Conservation (phyloP, 2,797 vertebrate species). For the Miichthys miiuy region DNA sequence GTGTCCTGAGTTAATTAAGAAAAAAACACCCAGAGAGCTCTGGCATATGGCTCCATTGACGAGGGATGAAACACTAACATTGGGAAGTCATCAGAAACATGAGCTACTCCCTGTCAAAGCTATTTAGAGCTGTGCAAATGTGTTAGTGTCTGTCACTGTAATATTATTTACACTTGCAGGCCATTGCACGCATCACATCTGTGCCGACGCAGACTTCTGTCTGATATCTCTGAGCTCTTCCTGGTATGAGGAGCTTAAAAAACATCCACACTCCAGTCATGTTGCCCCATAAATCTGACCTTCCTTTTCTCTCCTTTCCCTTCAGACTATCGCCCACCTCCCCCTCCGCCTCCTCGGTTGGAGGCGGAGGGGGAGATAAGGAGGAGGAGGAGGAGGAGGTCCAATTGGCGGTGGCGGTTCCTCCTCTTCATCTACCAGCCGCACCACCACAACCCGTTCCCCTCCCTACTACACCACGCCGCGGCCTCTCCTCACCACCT, state of each 20-base stretch:
- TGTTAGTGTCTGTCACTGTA: slow-evolving; percentile 27
- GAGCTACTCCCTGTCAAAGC: slow-evolving; percentile 58
- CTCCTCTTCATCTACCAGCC: slow-evolving; percentile 77
- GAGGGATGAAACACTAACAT: slow-evolving; percentile 31
- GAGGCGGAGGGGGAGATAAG: slow-evolving; percentile 54
- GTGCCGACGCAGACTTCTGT: background rate
- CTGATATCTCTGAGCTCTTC: slow-evolving; percentile 18
- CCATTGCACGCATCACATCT: slow-evolving; percentile 13
- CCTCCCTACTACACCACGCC: slow-evolving; percentile 85
- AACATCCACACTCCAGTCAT: slow-evolving; percentile 1
- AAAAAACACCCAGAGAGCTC: background rate
- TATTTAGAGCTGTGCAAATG: slow-evolving; percentile 48
- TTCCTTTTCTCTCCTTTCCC: slow-evolving; percentile 3
- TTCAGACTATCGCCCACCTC: slow-evolving; percentile 79
- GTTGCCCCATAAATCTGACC: background rate
- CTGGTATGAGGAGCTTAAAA: slow-evolving; percentile 12
- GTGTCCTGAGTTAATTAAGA: slow-evolving; percentile 3
- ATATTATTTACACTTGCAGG: slow-evolving; percentile 37
- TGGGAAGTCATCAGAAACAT: slow-evolving; percentile 63
- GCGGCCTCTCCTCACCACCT: slow-evolving; percentile 86
- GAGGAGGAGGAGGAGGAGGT: slow-evolving; percentile 45
- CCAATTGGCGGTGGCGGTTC: slow-evolving; percentile 67
- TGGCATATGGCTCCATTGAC: slow-evolving; percentile 24
- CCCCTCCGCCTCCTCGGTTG: too few relatives aligned
- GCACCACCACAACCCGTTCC: slow-evolving; percentile 81